These are phyloP conservation scores for Tachysurus fulvidraco DNA, from an alignment of 2,113 vertebrate genomes.

Conservation along the genomic window DNA sequence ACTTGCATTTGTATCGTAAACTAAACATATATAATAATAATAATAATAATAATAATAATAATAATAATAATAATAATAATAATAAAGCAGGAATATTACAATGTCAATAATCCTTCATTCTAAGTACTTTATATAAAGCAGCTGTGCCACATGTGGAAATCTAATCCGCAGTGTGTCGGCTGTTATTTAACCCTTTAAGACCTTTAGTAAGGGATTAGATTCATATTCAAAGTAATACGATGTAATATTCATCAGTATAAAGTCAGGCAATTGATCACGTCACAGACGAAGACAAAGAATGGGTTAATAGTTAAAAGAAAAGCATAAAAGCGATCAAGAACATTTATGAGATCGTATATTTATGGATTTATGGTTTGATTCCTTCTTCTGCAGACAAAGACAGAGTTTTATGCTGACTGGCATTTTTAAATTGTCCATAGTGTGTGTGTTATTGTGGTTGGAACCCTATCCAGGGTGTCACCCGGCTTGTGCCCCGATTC, in stretches of 20 bases:
- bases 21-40: not conserved
- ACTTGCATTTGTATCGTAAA: not conserved
- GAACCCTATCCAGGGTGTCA: too few species aligned
- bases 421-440: too few species aligned
- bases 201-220: not conserved
- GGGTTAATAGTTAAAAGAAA: not conserved
- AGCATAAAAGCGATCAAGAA: not conserved
- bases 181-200: not conserved
- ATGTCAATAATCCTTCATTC: not conserved
- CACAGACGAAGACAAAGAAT: not conserved
- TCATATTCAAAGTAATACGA: not conserved
- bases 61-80: not conserved
- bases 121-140: not conserved
- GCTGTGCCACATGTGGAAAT: not conserved
- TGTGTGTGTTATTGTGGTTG: too few species aligned
- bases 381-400: too few species aligned
- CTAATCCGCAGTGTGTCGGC: not conserved
- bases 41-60: not conserved
- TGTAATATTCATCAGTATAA: not conserved
- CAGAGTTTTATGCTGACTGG: too few species aligned
- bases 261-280: not conserved
- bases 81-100: not conserved
- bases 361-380: too few species aligned
- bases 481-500: too few species aligned
- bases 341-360: not conserved